Evolutionary conservation across 2,113 vertebrate genomes (phyloP).

Genomic region (Pseudopodoces humilis): DNA sequence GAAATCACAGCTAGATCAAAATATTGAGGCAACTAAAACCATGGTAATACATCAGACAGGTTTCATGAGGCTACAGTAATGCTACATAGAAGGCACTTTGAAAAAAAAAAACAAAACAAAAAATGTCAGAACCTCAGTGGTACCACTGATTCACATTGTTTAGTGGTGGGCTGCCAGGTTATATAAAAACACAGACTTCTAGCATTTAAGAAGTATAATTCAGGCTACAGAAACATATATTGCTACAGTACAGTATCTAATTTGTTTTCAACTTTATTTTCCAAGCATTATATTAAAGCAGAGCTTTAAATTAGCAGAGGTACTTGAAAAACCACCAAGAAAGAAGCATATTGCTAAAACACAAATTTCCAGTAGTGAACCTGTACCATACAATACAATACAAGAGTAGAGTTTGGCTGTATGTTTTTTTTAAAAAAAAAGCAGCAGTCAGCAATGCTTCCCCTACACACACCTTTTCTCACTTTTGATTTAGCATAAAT

Average conservation of each 20-base stretch:
- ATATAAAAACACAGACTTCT: neutral
- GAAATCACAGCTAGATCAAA: neutral
- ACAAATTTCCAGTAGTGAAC: neutral
- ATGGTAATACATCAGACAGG: neutral
- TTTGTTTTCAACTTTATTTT: neutral
- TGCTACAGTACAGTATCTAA: neutral
- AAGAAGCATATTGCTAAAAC: neutral
- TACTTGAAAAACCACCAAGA: neutral
- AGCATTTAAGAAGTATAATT: neutral
- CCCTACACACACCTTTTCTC: neutral
- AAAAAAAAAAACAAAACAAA: neutral
- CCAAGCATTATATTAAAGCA: neutral
- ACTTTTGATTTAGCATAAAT: neutral
- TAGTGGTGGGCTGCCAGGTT: neutral
- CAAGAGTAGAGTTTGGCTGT: neutral
- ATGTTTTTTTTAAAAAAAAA: neutral
- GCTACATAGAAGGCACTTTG: neutral
- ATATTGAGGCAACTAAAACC: neutral
- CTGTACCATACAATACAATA: neutral
- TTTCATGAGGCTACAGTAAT: neutral
- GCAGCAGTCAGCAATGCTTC: neutral
- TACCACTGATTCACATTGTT: neutral
- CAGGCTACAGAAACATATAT: neutral
- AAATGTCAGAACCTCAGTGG: neutral
- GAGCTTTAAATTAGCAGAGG: neutral